Base-by-base conservation (phyloP, 2,797 vertebrate species). In the Hyperoplus immaculatus region DNA sequence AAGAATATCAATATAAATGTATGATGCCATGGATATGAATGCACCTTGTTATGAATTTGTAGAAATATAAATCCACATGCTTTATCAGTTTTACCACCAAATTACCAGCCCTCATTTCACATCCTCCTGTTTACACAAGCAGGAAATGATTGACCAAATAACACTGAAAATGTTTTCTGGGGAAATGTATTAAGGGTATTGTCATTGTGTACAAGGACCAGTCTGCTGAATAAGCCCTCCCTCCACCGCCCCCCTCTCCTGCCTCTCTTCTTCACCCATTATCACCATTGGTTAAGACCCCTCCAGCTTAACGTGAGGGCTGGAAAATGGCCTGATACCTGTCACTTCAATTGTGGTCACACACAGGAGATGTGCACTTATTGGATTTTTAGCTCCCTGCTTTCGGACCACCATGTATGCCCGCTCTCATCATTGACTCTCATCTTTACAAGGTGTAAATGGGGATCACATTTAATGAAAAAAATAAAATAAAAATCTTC, bases 331-430 rank as follows among this genome's bases (percentile, higher is more conserved):
- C 77, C 84, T 69, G 70, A 83, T 42, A 69, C 55, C 73, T 85
- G 83, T 93, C 89, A 92, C 69, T 82, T 81, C 59, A 54, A 86
- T 85, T 80, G 74, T 75, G 67, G 59, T 78, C 69, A 69, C 65
- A 61, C 51, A 54, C 29, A 50, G 72, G 66, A 67, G 70, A 77
- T 75, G 69, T 78, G 68, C 81, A 81, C 86, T 81, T 77, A 69
- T 78, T 81, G 70, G 51, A 72, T 77, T 69, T 49, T 67, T 63
- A 45, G 72, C 47, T 50, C 54, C 14, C 43, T 55, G 81, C 70
- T 58, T 72, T 42, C 81, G 59, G 47, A 72, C 53, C 4, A 36
- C 72, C 45, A 69, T 49, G 47, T 66, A 15, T 41, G 41, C 46
- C 46, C 65, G 47, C 67, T 14, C 36, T 47, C 41, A 29, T 56